Base-by-base conservation (phyloP, 1,140 invertebrate genomes). In the Melitaea cinxia region DNA sequence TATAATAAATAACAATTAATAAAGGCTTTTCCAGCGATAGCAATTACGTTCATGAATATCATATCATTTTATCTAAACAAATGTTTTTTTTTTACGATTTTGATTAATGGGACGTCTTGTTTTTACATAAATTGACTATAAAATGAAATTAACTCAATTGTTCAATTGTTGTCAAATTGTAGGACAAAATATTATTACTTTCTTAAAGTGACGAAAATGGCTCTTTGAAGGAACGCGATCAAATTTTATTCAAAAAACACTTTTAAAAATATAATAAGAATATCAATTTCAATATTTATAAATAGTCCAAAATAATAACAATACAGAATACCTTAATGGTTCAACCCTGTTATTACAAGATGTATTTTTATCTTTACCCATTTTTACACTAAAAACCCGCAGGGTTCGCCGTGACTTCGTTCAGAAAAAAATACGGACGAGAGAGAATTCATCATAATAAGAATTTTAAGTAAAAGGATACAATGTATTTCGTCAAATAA, bases 321-420 rank as follows among this genome's bases (percentile, higher is more conserved):
- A n/a, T 14, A 4, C n/a, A 3, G 33, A 4, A 12, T 37, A 37
- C 35, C n/a, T 37, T 37, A 37, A 37, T 37, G 10, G 14, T 4
- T 14, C 23, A 47, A 5, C 21, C 42, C 7, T 47, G 17, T 47
- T 21, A 47, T 47, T 47, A 47, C 9, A 47, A 12, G 42, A 12
- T 47, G 14, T 47, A 47, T 12, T 17, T 12, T 21, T 17, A 15
- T 14, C 19, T 47, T 47, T 21, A 23, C 19, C 39, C 0, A 19
- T 19, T 45, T 45, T 45, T 45, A 9, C 15, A 10, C 1, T 12
- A 4, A 21, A 47, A 23, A 47, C n/a, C 42, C 42, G 19, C 19
- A 47, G 42, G 54, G 33, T 56, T 39, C 19, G n/a, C 15, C 28
- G 42, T 47, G 42, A 47, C 42, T 47, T 47, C 9, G 12, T 47